Base-by-base conservation (phyloP, 2,888 invertebrate species). In the Eudasyphora cyanicolor region DNA sequence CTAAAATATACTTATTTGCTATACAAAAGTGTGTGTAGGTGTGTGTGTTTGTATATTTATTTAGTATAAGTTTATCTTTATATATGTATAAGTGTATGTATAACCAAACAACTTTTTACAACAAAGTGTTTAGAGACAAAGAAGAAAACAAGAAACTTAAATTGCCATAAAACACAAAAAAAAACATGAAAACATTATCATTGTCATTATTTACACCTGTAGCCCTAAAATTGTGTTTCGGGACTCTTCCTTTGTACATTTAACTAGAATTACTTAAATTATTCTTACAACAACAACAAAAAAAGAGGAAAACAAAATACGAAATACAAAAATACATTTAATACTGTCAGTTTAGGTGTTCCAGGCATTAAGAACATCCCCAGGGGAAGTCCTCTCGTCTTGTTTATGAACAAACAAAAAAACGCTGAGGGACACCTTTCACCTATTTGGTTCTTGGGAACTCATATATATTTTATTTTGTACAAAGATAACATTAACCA, bases 21-120 rank as follows among this genome's bases (percentile, higher is more conserved):
- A 38, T 42, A 24, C n/a, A 5, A 3, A 8, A 45, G 6, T 29
- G 54, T 74, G 29, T 51, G 51, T 71, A 10, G 21, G 27, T 69
- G 24, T 45, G 1, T 69, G 24, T 69, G 24, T 29, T 27, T 70
- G 64, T 51, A 45, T 45, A 45, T 1, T 45, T 38, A 3, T 38
- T 14, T n/a, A n/a, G n/a, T 45, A n/a, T 38, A 38, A 38, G 7
- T 45, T 45, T 2, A 1, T 45, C 7, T 27, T 27, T n/a, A 12
- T 19, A 42, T 19, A 29, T 38, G 21, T 42, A 24, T 38, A 29
- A 67, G 2, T 14, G 19, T 64, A 38, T 17, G 10, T 64, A 64
- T 19, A 64, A 64, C 19, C 35, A 19, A 67, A 67, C 67, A 67
- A 67, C 67, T 67, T 67, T 67, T 67, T 67, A 67, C 67, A 67